Percentiles rank a stretch among this genome's conserved stretches.
These are phyloP conservation scores for Dynastes grantii DNA, from an alignment of 2,888 invertebrate genomes.

Conservation along the genomic window DNA sequence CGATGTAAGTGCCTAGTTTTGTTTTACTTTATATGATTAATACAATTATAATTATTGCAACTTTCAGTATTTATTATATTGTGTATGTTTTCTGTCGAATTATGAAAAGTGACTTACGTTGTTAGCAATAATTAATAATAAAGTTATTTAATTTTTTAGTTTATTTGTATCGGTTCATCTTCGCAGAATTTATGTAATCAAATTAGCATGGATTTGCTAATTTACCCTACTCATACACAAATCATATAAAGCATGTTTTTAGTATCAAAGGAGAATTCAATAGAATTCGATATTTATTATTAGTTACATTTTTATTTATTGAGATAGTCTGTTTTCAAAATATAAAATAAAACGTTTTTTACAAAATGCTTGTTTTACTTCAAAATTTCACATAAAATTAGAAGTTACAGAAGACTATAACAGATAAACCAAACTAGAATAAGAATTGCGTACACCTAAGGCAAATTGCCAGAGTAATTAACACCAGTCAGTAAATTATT, in stretches of 20 bases:
- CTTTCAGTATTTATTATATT: conserved; percentile 55
- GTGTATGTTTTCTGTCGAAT: conserved; percentile 49
- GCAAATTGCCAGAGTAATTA: neutral
- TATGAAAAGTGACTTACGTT: conserved; percentile 45
- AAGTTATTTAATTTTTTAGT: conserved; percentile 39
- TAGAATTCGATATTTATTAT: conserved; percentile 7
- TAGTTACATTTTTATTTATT: conserved; percentile 4
- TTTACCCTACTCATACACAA: neutral
- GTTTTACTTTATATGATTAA: conserved; percentile 48
- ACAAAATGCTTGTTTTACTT: neutral
- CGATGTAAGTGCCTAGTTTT: conserved; percentile 57
- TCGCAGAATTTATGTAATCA: neutral
- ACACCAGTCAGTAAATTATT: too few species aligned
- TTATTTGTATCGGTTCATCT: conserved; percentile 24
- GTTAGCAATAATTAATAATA: conserved; percentile 52
- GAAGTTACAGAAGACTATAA: neutral
- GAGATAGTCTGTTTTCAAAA: neutral
- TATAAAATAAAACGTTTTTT: conserved; percentile 19
- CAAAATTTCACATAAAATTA: too few species aligned
- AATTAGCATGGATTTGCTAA: conserved; percentile 28
- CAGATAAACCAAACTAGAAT: too few species aligned
- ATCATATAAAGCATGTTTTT: neutral
- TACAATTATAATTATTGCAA: conserved; percentile 47
- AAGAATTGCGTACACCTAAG: neutral
- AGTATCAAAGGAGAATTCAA: neutral